phyloP scores from a whole-genome alignment of 1,140 invertebrate genomes.

The Latrodectus geometricus region DNA sequence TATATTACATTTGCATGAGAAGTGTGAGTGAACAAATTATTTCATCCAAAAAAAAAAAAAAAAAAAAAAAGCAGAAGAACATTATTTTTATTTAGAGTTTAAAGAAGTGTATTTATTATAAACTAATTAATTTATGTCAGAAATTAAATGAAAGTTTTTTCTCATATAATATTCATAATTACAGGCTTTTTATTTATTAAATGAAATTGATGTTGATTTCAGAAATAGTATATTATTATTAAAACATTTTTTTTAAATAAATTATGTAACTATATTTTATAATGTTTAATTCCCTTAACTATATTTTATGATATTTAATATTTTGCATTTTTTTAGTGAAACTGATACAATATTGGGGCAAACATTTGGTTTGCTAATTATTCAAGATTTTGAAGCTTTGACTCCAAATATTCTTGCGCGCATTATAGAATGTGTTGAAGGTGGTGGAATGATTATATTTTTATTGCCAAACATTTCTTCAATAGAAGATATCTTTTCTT shows the following conservation, averaged over 20 bases:
- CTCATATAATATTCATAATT: background rate
- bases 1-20: too few relatives aligned
- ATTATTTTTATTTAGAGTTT: too few relatives aligned
- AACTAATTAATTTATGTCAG: background rate
- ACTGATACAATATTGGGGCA: constrained; percentile 98
- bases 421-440: constrained; percentile 98
- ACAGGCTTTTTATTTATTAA: background rate
- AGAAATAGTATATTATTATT: background rate
- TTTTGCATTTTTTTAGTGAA: constrained; percentile 73
- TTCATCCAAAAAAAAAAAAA: too few relatives aligned
- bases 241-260: background rate
- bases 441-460: constrained; percentile 93
- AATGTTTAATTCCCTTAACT: background rate
- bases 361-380: constrained; percentile 77
- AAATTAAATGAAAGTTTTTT: background rate
- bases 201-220: background rate
- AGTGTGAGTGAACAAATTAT: too few relatives aligned
- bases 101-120: too few relatives aligned
- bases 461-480: constrained; percentile 86
- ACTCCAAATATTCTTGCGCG: constrained; percentile 97
- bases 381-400: constrained; percentile 96
- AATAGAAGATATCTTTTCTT: constrained; percentile 92
- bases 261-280: background rate
- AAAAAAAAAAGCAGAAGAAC: too few relatives aligned
- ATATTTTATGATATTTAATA: constrained; percentile 15